Evolutionary conservation across 2,113 vertebrate species (phyloP).

Genomic region (Saguinus imperator): DNA sequence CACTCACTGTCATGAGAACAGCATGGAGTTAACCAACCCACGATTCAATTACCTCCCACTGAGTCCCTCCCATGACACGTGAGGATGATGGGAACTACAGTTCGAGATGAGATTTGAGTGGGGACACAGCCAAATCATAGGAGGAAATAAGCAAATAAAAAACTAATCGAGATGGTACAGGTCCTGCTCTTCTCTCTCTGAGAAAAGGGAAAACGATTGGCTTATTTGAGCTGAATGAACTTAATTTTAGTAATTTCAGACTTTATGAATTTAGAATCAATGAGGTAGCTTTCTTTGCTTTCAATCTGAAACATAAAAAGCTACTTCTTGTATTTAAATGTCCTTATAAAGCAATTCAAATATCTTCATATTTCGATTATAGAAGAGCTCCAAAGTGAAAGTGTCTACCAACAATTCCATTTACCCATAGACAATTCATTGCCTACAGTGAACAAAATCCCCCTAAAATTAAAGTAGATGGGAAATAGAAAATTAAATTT

Average conservation of each 20-base stretch:
- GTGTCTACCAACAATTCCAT: conserved; percentile 57
- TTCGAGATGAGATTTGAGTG: no score
- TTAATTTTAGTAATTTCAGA: conserved; percentile 54
- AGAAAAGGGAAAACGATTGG: conserved; percentile 18
- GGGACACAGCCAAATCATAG: no score
- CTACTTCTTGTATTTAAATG: conserved; percentile 61
- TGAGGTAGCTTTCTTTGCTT: conserved; percentile 61
- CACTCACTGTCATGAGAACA: no score
- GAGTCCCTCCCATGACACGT: no score
- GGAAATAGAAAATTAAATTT: conserved; percentile 60
- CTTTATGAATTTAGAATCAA: conserved; percentile 55
- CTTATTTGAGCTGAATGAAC: conserved; percentile 54
- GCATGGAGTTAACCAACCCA: no score
- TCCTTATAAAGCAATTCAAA: conserved; percentile 52
- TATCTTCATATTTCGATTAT: conserved; percentile 55
- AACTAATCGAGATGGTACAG: neutral
- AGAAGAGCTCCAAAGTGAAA: conserved; percentile 50
- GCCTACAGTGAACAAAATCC: conserved; percentile 56
- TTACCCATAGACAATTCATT: conserved; percentile 57
- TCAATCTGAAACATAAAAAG: conserved; percentile 49
- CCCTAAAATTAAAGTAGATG: conserved; percentile 58
- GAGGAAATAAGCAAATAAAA: neutral
- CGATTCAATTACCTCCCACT: no score
- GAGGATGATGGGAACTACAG: no score
- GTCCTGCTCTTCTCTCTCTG: neutral